Percentiles rank a stretch among this genome's conserved stretches.
These are phyloP conservation scores for Hypomecis punctinalis DNA, from an alignment of 2,888 invertebrate genomes.

Conservation along the genomic window DNA sequence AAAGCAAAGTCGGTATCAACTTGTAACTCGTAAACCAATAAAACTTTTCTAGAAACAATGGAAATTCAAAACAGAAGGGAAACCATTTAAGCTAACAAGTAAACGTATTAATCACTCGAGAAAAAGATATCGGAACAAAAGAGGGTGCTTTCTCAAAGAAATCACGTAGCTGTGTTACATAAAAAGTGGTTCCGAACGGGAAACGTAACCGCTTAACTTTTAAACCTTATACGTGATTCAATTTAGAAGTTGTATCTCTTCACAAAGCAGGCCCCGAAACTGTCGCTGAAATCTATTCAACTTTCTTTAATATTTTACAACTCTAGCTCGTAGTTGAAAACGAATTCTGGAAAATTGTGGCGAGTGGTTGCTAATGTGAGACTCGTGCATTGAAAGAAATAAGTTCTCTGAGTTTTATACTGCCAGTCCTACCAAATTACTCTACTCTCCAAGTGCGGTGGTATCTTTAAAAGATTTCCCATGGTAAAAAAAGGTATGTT, in stretches of 20 bases:
- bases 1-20: neutral
- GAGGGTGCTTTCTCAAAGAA: conserved; percentile 67
- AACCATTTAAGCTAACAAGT: conserved; percentile 67
- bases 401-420: no score
- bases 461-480: no score
- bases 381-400: no score
- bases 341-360: conserved; percentile 45
- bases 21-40: conserved; percentile 24
- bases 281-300: conserved; percentile 74
- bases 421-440: no score
- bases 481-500: no score
- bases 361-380: no score
- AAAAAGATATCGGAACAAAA: conserved; percentile 70
- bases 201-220: conserved; percentile 82
- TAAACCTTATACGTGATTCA: conserved; percentile 84
- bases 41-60: conserved; percentile 42
- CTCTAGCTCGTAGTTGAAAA: conserved; percentile 50
- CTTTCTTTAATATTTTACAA: conserved; percentile 71
- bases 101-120: conserved; percentile 66
- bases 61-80: conserved; percentile 52
- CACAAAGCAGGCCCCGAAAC: conserved; percentile 67
- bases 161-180: conserved; percentile 75
- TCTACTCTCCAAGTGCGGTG: no score
- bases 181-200: conserved; percentile 76
- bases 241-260: conserved; percentile 79